These are phyloP conservation scores for Dicerorhinus sumatrensis DNA, from an alignment of 2,113 vertebrate species.

Conservation along the genomic window DNA sequence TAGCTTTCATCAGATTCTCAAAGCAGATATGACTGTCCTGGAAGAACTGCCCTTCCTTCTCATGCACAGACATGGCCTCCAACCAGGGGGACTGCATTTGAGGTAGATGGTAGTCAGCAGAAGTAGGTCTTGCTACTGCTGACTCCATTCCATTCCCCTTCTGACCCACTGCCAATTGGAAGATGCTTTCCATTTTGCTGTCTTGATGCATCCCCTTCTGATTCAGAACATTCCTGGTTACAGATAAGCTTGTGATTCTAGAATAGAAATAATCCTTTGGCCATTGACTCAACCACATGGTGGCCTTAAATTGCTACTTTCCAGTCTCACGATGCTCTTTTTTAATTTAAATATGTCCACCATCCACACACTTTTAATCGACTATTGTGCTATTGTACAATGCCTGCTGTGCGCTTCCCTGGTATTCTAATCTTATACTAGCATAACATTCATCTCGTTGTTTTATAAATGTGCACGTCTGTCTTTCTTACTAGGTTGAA, in stretches of 20 bases:
- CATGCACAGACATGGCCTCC: background rate
- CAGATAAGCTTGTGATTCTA: background rate
- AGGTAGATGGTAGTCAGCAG: background rate
- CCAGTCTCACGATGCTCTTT: background rate
- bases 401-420: background rate
- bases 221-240: constrained; percentile 30
- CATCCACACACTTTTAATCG: background rate
- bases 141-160: background rate
- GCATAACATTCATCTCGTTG: background rate
- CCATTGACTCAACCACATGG: background rate
- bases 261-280: constrained; percentile 40
- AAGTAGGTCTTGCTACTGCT: background rate
- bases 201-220: background rate
- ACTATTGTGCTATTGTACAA: no score
- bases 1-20: constrained; percentile 36
- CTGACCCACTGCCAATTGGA: background rate
- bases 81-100: background rate
- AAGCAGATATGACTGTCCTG: background rate
- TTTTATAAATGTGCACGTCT: background rate
- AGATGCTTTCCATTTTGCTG: background rate
- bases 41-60: background rate
- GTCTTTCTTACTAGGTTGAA: background rate
- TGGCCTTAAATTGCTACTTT: background rate
- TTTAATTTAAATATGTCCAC: background rate
- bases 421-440: background rate